Base-by-base conservation (phyloP, 2,888 invertebrate genomes). In the Dermolepida albohirtum region DNA sequence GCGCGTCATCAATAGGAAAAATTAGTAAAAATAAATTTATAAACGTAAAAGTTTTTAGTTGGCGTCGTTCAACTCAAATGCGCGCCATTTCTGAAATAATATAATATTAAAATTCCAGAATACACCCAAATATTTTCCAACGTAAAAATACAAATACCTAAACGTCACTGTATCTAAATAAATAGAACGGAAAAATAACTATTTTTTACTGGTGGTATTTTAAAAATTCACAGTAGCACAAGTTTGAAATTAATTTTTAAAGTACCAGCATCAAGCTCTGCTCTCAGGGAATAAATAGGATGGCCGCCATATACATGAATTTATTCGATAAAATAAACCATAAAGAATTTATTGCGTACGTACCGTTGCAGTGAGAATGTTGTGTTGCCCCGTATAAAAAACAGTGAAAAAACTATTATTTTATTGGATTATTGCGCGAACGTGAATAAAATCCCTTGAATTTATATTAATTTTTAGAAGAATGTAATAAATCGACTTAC, bases 121-220 rank as follows among this genome's bases (percentile, higher is more conserved):
- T 77, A 81, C 82, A 82, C 82, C 82, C 81, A 80, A 82, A 81
- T 83, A 79, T 78, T 81, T 82, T 82, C 72, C 75, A 69, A 69
- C 43, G 54, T 44, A 72, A 78, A 73, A 68, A 72, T n/a, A 39
- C 11, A 29, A 29, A 14, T 29, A 59, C 51, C 39, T 34, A 22
- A 16, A 50, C 72, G 74, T 75, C 74, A 74, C 78, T 67, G 51
- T 27, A 68, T 70, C 51, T 17, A 51, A 73, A 49, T 57, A 39
- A 47, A 73, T 68, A 73, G 66, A 57, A 47, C 40, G 50, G 74
- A 79, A 80, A 81, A 78, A 80, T 75, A 76, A 72, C 80, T 80
- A 73, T 63, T 76, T 74, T 80, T 78, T 72, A 40, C 41, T 67
- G 59, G 29, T 62, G 72, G 67, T 72, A 76, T 66, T 70, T 71